A percentile compares a stretch with the other conserved stretches of the same genome.
Conservation (phyloP, 2,113 vertebrate genomes). For the Desmodus rotundus region DNA sequence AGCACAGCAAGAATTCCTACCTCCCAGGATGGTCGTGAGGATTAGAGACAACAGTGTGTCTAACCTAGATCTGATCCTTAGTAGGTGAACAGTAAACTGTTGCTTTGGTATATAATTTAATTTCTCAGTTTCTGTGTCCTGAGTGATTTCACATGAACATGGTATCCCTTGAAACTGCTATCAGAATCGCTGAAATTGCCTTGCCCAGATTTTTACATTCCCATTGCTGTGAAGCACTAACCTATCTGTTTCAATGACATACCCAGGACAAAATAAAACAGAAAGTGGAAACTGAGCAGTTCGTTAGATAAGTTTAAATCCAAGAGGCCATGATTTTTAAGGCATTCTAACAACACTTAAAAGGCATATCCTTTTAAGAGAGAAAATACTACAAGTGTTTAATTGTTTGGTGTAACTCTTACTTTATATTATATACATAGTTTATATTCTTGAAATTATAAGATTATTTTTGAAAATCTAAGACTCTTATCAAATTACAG, state of each 20-base stretch:
- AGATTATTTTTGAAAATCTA: conserved; percentile 40
- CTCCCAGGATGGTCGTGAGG: neutral
- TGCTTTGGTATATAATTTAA: neutral
- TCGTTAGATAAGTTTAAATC: neutral
- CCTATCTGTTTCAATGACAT: neutral
- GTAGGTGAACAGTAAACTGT: neutral
- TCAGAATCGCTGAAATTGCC: neutral
- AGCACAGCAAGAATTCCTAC: neutral
- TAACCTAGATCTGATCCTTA: neutral
- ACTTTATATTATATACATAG: neutral
- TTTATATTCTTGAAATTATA: conserved; percentile 25
- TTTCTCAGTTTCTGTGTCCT: neutral
- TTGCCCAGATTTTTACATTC: neutral
- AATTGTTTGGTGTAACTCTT: neutral
- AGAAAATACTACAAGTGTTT: neutral
- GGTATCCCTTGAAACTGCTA: neutral
- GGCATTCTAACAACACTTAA: neutral
- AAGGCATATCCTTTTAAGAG: neutral
- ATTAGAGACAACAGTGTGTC: neutral
- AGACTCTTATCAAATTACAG: conserved; percentile 31
- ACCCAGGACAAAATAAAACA: neutral
- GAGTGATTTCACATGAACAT: neutral
- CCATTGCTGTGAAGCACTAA: neutral
- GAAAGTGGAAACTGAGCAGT: neutral
- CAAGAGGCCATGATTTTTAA: neutral